Percentiles rank a stretch among this genome's conserved stretches.
Evolutionary conservation across 2,113 vertebrate genomes (phyloP).

Genomic region (Pygoscelis antarcticus): DNA sequence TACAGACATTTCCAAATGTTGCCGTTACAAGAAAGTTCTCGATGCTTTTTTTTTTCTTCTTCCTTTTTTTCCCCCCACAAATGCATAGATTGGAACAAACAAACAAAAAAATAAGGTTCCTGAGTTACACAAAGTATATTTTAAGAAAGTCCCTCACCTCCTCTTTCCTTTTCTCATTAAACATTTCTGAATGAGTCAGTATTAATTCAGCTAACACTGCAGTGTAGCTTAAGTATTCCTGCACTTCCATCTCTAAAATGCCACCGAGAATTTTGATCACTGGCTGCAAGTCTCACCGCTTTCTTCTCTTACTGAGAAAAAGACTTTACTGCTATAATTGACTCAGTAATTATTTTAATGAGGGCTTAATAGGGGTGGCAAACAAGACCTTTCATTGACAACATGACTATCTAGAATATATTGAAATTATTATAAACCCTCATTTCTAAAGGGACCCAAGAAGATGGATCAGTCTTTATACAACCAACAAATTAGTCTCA

Average conservation of each 20-base stretch:
- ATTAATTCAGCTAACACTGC: conserved; percentile 13
- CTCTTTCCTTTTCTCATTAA: conserved; percentile 64
- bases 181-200: conserved; percentile 60
- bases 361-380: not conserved
- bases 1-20: not conserved
- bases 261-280: conserved; percentile 44
- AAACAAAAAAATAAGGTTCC: conserved; percentile 23
- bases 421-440: not conserved
- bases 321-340: not conserved
- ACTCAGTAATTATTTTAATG: not conserved
- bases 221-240: conserved; percentile 46
- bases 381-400: not conserved
- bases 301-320: conserved; percentile 26
- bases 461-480: not conserved
- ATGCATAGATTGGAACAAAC: conserved; percentile 19
- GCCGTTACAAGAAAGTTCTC: not conserved
- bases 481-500: not conserved
- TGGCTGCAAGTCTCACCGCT: conserved; percentile 17
- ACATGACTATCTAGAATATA: not conserved
- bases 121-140: conserved; percentile 61
- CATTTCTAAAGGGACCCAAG: not conserved
- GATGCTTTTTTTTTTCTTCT: not conserved
- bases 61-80: not conserved
- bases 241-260: conserved; percentile 62
- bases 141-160: conserved; percentile 34